phyloP scores from a whole-genome alignment of 2,113 vertebrate genomes.

The Stictonetta naevosa region DNA sequence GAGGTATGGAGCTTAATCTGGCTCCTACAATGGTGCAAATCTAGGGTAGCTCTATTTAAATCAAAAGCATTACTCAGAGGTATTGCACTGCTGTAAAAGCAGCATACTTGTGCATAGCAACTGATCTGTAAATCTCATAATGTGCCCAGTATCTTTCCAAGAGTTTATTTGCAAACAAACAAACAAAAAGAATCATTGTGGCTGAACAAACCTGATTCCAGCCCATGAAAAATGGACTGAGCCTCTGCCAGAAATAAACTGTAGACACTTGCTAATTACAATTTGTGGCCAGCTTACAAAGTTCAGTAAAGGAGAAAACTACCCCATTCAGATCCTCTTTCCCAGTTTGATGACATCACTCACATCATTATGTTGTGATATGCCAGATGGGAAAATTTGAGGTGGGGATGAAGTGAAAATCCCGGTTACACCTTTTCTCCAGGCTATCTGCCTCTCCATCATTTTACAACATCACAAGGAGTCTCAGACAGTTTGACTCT shows the following conservation, averaged over 20 bases:
- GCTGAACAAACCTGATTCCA: constrained; percentile 47
- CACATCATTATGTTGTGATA: constrained; percentile 67
- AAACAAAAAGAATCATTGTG: constrained; percentile 41
- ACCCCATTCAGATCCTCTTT: constrained; percentile 38
- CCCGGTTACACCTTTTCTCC: constrained; percentile 49
- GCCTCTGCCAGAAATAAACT: constrained; percentile 43
- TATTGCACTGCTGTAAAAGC: constrained; percentile 18
- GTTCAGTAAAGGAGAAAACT: constrained; percentile 42
- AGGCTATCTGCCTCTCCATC: constrained; percentile 63
- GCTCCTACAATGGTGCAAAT: constrained; percentile 42
- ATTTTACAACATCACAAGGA: constrained; percentile 62
- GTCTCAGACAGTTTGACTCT: constrained; percentile 60
- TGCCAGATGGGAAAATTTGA: constrained; percentile 71
- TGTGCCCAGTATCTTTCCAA: constrained; percentile 27
- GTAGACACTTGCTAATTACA: constrained; percentile 43
- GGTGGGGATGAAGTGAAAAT: constrained; percentile 70
- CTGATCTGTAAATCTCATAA: constrained; percentile 58
- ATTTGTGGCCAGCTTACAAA: constrained; percentile 37
- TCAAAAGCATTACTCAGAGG: constrained; percentile 58
- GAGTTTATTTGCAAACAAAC: constrained; percentile 72
- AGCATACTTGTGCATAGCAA: neutral
- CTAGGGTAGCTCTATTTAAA: constrained; percentile 39
- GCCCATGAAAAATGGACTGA: constrained; percentile 9
- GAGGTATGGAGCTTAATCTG: constrained; percentile 52
- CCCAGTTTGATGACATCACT: constrained; percentile 66